A percentile compares a stretch with the other conserved stretches of the same genome.
These are phyloP conservation scores for Chrysolina oricalcia DNA, from an alignment of 2,888 invertebrate genomes.

Conservation along the genomic window DNA sequence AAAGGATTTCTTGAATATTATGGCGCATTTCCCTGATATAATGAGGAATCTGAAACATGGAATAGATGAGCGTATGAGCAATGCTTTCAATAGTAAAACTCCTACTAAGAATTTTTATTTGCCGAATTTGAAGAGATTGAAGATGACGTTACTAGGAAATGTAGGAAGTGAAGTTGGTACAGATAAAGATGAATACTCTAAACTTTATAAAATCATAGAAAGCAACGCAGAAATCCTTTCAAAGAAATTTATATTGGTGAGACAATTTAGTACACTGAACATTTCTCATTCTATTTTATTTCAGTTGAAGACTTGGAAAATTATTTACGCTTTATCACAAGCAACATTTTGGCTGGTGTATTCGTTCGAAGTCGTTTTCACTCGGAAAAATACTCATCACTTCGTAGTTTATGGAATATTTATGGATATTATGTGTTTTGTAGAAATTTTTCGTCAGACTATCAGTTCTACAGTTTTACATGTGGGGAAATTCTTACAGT, in stretches of 20 bases:
- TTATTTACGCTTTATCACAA: constrained; percentile 71
- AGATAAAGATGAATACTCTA: constrained; percentile 22
- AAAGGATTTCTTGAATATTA: constrained; percentile 53
- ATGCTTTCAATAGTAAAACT: constrained; percentile 30
- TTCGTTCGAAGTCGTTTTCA: constrained; percentile 73
- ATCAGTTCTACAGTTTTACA: constrained; percentile 26
- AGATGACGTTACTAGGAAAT: constrained; percentile 34
- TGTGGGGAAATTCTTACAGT: neutral
- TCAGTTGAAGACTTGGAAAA: constrained; percentile 72
- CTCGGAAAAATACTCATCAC: constrained; percentile 70
- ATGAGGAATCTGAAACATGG: constrained; percentile 43
- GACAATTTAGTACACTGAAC: neutral
- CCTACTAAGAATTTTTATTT: constrained; percentile 21
- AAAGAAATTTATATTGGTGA: neutral
- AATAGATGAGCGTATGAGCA: constrained; percentile 48
- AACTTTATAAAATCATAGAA: constrained; percentile 38
- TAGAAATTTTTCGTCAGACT: constrained; percentile 72
- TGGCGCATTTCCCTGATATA: constrained; percentile 51
- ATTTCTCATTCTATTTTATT: constrained; percentile 12
- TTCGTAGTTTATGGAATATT: constrained; percentile 70
- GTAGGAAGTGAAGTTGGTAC: constrained; percentile 3
- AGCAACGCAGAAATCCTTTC: neutral
- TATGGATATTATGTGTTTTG: constrained; percentile 69
- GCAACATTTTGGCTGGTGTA: constrained; percentile 72
- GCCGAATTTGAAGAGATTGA: constrained; percentile 43